Evolutionary conservation across 2,888 invertebrate genomes (phyloP).

Genomic region (Andrena hattorfiana): DNA sequence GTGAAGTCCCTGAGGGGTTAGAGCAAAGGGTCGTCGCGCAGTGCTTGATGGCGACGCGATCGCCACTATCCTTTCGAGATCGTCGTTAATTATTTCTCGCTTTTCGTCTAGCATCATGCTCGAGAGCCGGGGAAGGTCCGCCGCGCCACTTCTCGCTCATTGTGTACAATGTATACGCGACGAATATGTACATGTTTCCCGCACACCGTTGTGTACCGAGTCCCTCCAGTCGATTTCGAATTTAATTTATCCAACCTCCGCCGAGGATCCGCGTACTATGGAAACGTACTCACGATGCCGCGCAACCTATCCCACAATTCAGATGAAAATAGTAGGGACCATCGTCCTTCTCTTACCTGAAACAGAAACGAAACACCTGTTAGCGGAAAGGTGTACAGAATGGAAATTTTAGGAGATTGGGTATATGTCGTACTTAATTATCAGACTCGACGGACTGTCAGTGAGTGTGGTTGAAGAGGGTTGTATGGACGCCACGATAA

Average conservation of each 20-base stretch:
- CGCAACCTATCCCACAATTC: too few species aligned
- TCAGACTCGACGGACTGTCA: background rate
- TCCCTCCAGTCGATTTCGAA: conserved; percentile 37
- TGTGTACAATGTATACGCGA: conserved; percentile 57
- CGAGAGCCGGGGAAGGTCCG: conserved; percentile 56
- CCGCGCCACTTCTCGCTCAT: conserved; percentile 62
- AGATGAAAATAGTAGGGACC: background rate
- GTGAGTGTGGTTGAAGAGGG: background rate
- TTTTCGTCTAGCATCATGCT: conserved; percentile 82
- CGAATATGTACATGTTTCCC: conserved; percentile 28
- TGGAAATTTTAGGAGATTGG: background rate
- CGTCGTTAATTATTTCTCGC: conserved; percentile 82
- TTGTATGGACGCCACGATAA: conserved; percentile 54
- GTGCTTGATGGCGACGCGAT: conserved; percentile 77
- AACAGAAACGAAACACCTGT: conserved; percentile 47
- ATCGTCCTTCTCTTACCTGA: conserved; percentile 57
- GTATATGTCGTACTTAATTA: conserved; percentile 4
- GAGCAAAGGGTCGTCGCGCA: conserved; percentile 73
- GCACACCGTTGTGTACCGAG: conserved; percentile 9
- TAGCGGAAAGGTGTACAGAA: background rate
- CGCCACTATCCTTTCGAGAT: conserved; percentile 80
- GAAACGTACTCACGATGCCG: conserved; percentile 32
- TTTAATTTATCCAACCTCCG: conserved; percentile 20
- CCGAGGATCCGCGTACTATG: background rate
- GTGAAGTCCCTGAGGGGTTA: conserved; percentile 76